Conservation (phyloP, 2,113 vertebrate genomes). For the Nothoprocta pentlandii region DNA sequence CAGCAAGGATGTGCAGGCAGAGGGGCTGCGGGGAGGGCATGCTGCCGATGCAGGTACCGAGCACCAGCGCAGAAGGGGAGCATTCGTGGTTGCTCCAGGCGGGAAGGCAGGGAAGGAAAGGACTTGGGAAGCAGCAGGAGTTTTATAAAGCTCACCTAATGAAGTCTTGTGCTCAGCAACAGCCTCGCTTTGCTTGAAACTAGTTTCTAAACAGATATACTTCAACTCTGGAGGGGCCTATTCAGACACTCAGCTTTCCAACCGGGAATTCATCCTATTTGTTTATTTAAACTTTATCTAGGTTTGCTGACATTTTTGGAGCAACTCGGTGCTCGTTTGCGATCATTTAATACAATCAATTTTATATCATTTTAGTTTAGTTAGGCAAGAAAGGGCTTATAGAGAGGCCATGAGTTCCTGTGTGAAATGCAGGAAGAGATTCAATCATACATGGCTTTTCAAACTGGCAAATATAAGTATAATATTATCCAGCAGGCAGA, state of each 20-base stretch:
- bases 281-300: constrained; percentile 58
- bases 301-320: constrained; percentile 52
- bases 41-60: too few relatives aligned
- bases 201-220: constrained; percentile 12
- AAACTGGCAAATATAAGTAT: neutral
- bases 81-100: neutral
- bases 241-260: constrained; percentile 32
- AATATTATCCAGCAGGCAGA: neutral
- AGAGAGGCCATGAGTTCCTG: neutral
- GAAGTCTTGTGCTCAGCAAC: neutral
- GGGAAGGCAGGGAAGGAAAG: neutral
- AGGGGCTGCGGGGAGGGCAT: too few relatives aligned
- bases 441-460: constrained; percentile 10
- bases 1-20: neutral
- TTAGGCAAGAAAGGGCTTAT: neutral
- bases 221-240: constrained; percentile 32
- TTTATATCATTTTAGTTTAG: constrained; percentile 26
- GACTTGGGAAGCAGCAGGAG: neutral
- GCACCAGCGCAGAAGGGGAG: constrained; percentile 15
- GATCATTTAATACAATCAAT: constrained; percentile 25
- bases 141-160: constrained; percentile 20
- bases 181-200: constrained; percentile 6
- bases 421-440: constrained; percentile 2
- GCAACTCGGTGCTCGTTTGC: neutral
- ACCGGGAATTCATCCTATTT: constrained; percentile 46